phyloP scores from a whole-genome alignment of 2,888 invertebrate genomes.

The Cataglyphis cursor region DNA sequence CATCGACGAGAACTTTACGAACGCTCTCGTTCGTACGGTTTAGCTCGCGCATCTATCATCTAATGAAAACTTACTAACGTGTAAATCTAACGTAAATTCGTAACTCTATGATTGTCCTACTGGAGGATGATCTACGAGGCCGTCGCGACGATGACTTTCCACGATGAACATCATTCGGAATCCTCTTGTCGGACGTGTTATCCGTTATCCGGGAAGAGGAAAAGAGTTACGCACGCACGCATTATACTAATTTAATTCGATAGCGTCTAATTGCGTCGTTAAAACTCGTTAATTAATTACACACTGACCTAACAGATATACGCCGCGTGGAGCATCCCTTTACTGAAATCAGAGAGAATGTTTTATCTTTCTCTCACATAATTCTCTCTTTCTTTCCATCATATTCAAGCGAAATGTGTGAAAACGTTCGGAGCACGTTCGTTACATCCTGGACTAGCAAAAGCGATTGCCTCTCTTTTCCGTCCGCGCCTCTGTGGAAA shows the following conservation, averaged over 20 bases:
- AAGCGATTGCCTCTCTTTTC: slow-evolving; percentile 60
- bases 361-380: slow-evolving; percentile 9
- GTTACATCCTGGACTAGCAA: slow-evolving; percentile 70
- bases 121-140: slow-evolving; percentile 62
- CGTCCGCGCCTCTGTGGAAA: slow-evolving; percentile 22
- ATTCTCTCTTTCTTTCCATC: neutral
- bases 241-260: slow-evolving; percentile 71
- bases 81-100: slow-evolving; percentile 65
- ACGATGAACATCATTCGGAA: neutral
- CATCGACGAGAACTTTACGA: slow-evolving; percentile 14
- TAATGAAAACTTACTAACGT: slow-evolving; percentile 49
- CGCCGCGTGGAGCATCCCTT: slow-evolving; percentile 65
- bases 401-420: slow-evolving; percentile 36
- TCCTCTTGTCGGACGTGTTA: slow-evolving; percentile 13
- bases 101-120: slow-evolving; percentile 79
- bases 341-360: slow-evolving; percentile 64
- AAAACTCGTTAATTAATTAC: slow-evolving; percentile 74
- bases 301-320: slow-evolving; percentile 69
- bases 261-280: slow-evolving; percentile 77
- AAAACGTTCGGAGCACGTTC: slow-evolving; percentile 56
- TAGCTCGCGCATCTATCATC: slow-evolving; percentile 31
- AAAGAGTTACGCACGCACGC: slow-evolving; percentile 52
- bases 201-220: slow-evolving; percentile 47
- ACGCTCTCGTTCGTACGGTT: neutral
- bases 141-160: slow-evolving; percentile 23